These are phyloP conservation scores for Acleris emargana DNA, from an alignment of 2,888 invertebrate genomes.

Conservation along the genomic window DNA sequence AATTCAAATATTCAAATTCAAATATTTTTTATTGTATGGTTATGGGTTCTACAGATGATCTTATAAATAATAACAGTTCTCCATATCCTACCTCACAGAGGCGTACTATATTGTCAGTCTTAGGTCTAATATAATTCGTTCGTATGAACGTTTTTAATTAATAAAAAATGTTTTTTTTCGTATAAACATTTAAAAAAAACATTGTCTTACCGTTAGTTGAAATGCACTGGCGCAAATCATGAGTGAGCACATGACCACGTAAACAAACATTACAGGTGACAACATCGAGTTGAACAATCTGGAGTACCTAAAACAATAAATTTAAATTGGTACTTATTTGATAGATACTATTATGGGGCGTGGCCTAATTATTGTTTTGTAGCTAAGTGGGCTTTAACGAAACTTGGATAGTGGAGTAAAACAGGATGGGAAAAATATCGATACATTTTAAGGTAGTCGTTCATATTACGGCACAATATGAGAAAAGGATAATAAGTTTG, in stretches of 20 bases:
- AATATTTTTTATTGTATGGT: too few species aligned
- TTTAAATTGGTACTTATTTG: constrained; percentile 2
- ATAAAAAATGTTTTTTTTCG: not conserved
- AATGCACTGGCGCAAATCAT: constrained; percentile 72
- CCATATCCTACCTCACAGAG: too few species aligned
- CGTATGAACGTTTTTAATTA: not conserved
- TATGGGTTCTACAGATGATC: too few species aligned
- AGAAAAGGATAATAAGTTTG: too few species aligned
- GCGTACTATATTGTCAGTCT: too few species aligned
- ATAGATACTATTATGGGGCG: constrained; percentile 7
- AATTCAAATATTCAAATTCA: too few species aligned
- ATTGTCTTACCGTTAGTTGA: constrained; percentile 64
- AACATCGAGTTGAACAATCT: constrained; percentile 66
- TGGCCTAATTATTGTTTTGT: constrained; percentile 33
- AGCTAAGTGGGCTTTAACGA: constrained; percentile 3
- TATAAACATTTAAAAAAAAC: not conserved
- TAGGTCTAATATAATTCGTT: too few species aligned
- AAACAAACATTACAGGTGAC: constrained; percentile 75
- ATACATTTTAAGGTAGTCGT: constrained; percentile 16
- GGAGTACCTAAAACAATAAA: constrained; percentile 58
- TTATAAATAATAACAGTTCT: too few species aligned
- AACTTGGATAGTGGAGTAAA: constrained; percentile 18
- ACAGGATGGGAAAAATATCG: constrained; percentile 38
- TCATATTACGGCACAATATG: not conserved
- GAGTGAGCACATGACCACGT: constrained; percentile 68